Conservation (phyloP, 2,113 vertebrate species). For the Stictonetta naevosa region DNA sequence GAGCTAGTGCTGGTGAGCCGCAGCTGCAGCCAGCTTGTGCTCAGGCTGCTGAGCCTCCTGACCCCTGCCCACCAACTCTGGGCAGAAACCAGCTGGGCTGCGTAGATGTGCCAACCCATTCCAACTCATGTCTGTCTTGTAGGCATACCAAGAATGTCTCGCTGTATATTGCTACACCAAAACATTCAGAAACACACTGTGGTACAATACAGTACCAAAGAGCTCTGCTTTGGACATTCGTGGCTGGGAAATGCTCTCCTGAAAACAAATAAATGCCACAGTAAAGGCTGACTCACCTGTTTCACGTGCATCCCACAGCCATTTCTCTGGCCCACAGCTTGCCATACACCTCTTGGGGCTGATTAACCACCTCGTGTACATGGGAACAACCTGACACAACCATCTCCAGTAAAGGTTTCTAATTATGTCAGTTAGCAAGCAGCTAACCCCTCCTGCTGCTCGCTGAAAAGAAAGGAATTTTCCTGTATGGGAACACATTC, state of each 20-base stretch:
- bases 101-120: not conserved
- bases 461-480: not conserved
- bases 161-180: not conserved
- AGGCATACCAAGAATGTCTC: not conserved
- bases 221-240: not conserved
- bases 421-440: not conserved
- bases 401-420: not conserved
- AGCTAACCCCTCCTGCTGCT: not conserved
- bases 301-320: not conserved
- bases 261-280: not conserved
- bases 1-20: not conserved
- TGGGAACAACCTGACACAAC: not conserved
- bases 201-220: not conserved
- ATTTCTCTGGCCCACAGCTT: not conserved
- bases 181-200: not conserved
- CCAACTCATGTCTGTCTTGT: rapidly evolving
- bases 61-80: rapidly evolving
- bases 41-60: not conserved
- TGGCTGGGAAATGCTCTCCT: not conserved
- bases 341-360: not conserved
- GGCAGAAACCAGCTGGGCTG: not conserved
- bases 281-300: not conserved
- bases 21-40: not conserved
- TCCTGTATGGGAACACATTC: not conserved
- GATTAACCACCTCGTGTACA: not conserved